Conservation (phyloP, 2,797 vertebrate genomes). For the Danio aesculapii region DNA sequence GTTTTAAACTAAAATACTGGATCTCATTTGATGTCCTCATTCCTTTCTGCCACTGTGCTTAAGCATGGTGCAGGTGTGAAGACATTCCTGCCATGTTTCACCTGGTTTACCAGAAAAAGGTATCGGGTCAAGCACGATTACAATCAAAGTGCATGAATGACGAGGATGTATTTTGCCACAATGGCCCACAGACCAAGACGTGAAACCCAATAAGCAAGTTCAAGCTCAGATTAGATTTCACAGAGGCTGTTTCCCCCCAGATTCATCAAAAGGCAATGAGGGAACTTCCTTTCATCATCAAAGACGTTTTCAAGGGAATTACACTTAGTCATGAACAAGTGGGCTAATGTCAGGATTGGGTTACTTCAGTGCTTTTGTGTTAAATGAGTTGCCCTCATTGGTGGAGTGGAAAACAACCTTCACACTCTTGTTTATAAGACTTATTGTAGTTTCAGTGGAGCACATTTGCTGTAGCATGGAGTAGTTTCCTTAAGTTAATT, state of each 20-base stretch:
- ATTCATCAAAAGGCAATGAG: slow-evolving; percentile 45
- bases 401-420: slow-evolving; percentile 24
- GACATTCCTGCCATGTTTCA: slow-evolving; percentile 50
- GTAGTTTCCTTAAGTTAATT: background rate
- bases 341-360: slow-evolving; percentile 45
- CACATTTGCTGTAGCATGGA: background rate
- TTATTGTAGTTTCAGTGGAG: background rate
- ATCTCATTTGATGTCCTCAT: slow-evolving; percentile 18
- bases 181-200: slow-evolving; percentile 46
- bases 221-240: slow-evolving; percentile 49
- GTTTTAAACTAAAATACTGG: slow-evolving; percentile 9
- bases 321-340: slow-evolving; percentile 55
- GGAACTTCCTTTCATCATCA: slow-evolving; percentile 55
- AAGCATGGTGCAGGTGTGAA: slow-evolving; percentile 63
- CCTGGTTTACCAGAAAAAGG: slow-evolving; percentile 45
- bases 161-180: slow-evolving; percentile 33
- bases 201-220: slow-evolving; percentile 52
- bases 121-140: slow-evolving; percentile 60
- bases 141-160: slow-evolving; percentile 61
- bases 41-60: slow-evolving; percentile 34
- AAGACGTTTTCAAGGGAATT: slow-evolving; percentile 51
- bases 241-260: slow-evolving; percentile 17
- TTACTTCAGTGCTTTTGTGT: slow-evolving; percentile 43
- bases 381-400: slow-evolving; percentile 21
- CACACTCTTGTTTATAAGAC: slow-evolving; percentile 16